Evolutionary conservation across 2,797 vertebrate genomes (phyloP).

Genomic region (Pseudocheirus occidentalis): DNA sequence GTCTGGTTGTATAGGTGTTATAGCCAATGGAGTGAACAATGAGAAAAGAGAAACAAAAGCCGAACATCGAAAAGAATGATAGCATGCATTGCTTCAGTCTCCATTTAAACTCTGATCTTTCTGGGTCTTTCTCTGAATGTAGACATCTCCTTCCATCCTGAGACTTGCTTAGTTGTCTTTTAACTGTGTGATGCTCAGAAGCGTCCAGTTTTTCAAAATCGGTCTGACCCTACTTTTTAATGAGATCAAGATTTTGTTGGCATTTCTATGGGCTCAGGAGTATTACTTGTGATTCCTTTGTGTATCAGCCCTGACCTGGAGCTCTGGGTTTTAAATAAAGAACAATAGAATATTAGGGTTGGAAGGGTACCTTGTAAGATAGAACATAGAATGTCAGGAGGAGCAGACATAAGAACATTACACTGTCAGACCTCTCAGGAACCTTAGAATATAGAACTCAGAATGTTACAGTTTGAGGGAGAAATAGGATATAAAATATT

Average conservation of each 20-base stretch:
- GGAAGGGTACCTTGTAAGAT: background rate
- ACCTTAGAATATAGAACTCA: background rate
- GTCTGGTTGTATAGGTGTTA: too few species aligned
- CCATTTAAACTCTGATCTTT: too few species aligned
- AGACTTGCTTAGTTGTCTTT: too few species aligned
- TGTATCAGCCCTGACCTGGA: background rate
- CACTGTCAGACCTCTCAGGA: background rate
- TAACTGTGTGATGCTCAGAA: too few species aligned
- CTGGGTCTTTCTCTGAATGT: too few species aligned
- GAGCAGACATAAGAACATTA: background rate
- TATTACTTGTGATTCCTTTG: background rate
- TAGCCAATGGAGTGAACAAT: too few species aligned
- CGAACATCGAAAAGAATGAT: too few species aligned
- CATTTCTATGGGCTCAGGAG: background rate
- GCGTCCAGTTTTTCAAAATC: too few species aligned
- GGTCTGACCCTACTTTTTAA: background rate
- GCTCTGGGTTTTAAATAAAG: background rate
- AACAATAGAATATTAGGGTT: background rate
- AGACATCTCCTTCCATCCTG: too few species aligned
- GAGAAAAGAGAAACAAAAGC: too few species aligned
- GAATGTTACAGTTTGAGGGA: background rate
- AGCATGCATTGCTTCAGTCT: too few species aligned
- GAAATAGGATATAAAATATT: background rate
- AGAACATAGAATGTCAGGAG: background rate
- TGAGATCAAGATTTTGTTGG: background rate